Evolutionary conservation across 2,113 vertebrate genomes (phyloP).

Genomic region (Pleuronectes platessa): DNA sequence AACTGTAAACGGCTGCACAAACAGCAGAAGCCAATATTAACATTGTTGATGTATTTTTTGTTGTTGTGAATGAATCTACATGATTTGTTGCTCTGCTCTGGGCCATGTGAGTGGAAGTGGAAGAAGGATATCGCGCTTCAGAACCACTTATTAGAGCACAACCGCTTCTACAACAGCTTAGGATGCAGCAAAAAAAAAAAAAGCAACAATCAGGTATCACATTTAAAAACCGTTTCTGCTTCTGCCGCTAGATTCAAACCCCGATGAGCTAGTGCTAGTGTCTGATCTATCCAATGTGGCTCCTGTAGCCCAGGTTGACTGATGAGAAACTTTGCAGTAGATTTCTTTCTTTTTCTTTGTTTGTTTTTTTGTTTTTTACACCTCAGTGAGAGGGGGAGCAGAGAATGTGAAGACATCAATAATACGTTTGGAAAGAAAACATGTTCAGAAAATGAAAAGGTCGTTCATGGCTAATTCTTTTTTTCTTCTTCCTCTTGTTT

Average conservation of each 20-base stretch:
- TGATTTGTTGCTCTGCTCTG: constrained; percentile 45
- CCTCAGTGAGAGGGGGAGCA: constrained; percentile 26
- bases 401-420: constrained; percentile 43
- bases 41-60: constrained; percentile 41
- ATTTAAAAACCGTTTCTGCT: constrained; percentile 60
- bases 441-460: constrained; percentile 59
- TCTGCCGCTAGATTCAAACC: constrained; percentile 47
- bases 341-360: not conserved
- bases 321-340: constrained; percentile 58
- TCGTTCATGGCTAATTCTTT: constrained; percentile 58
- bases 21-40: constrained; percentile 57
- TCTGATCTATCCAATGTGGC: constrained; percentile 62
- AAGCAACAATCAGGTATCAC: constrained; percentile 48
- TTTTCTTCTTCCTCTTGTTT: constrained; percentile 47
- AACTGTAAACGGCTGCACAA: constrained; percentile 56
- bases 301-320: constrained; percentile 45
- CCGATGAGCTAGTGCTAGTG: constrained; percentile 40
- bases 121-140: constrained; percentile 21
- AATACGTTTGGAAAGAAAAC: constrained; percentile 49
- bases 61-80: constrained; percentile 61
- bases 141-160: constrained; percentile 46
- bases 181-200: constrained; percentile 63
- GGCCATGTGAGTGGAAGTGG: constrained; percentile 37
- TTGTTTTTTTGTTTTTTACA: constrained; percentile 13
- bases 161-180: constrained; percentile 57